phyloP scores from a whole-genome alignment of 2,113 vertebrate genomes.

The Protomyctophum bolini region DNA sequence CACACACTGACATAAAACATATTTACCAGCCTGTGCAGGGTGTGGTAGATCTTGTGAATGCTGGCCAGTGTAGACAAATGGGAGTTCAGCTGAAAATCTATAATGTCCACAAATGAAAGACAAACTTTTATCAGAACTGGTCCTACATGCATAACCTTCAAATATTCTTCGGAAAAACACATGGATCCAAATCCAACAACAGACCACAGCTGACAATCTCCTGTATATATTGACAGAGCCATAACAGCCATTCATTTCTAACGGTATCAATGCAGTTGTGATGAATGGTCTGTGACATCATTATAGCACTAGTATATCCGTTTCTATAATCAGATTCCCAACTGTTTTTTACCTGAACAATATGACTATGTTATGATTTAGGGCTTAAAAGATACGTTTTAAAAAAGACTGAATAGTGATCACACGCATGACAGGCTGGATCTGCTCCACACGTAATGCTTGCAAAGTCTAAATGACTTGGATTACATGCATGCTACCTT shows the following conservation, averaged over 20 bases:
- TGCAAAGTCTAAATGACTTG: constrained; percentile 25
- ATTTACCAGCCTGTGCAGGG: constrained; percentile 98
- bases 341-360: background rate
- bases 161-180: constrained; percentile 13
- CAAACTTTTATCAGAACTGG: background rate
- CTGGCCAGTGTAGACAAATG: constrained; percentile 98
- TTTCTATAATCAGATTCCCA: background rate
- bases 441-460: constrained; percentile 39
- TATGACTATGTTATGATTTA: background rate
- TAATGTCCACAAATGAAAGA: constrained; percentile 47
- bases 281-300: constrained; percentile 46
- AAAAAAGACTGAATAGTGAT: constrained; percentile 11
- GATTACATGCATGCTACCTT: constrained; percentile 25
- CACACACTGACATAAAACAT: constrained; percentile 27
- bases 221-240: background rate
- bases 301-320: constrained; percentile 20
- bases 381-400: background rate
- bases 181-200: constrained; percentile 12
- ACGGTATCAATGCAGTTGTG: background rate
- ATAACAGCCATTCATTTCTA: background rate
- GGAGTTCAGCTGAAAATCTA: constrained; percentile 98
- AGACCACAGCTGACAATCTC: background rate
- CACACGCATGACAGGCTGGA: constrained; percentile 48
- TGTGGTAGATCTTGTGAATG: constrained; percentile 99
- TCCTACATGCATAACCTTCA: constrained; percentile 16